A percentile compares a stretch with the other conserved stretches of the same genome.
Evolutionary conservation across 2,113 vertebrate genomes (phyloP).

Genomic region (Plotosus lineatus): DNA sequence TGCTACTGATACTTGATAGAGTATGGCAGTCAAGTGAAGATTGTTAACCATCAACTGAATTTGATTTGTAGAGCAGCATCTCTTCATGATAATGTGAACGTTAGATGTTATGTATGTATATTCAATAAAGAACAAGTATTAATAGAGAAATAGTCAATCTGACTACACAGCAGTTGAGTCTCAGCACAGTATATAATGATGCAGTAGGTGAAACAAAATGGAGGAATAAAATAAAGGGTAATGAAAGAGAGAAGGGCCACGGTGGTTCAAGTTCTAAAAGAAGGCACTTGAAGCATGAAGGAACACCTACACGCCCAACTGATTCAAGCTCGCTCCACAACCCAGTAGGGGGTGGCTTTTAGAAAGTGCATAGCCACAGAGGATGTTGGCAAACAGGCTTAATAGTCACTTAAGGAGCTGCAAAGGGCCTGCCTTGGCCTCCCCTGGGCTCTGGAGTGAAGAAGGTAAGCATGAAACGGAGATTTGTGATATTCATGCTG

Average conservation of each 20-base stretch:
- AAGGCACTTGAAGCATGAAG: slow-evolving; percentile 30
- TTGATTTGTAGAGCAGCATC: not conserved
- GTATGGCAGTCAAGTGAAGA: too few species aligned
- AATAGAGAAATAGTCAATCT: not conserved
- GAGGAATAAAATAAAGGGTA: slow-evolving; percentile 29
- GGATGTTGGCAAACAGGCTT: slow-evolving; percentile 47
- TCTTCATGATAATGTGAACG: not conserved
- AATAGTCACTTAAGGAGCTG: slow-evolving; percentile 48
- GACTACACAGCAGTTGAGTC: not conserved
- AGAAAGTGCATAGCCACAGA: slow-evolving; percentile 31
- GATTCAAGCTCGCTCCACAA: slow-evolving; percentile 44
- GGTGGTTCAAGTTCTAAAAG: slow-evolving; percentile 41
- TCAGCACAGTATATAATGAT: not conserved
- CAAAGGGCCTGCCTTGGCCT: slow-evolving; percentile 47
- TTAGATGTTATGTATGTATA: too few species aligned
- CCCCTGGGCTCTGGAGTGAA: slow-evolving; percentile 34
- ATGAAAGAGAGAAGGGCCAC: slow-evolving; percentile 13
- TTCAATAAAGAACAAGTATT: not conserved
- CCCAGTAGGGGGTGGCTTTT: slow-evolving; percentile 49
- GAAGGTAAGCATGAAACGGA: slow-evolving; percentile 27
- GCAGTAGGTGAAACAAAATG: slow-evolving; percentile 44
- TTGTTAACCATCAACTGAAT: not conserved
- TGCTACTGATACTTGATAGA: not conserved
- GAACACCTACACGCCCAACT: slow-evolving; percentile 52
- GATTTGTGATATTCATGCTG: slow-evolving; percentile 29